Base-by-base conservation (phyloP, 2,888 invertebrate species). In the Spilarctia lutea region DNA sequence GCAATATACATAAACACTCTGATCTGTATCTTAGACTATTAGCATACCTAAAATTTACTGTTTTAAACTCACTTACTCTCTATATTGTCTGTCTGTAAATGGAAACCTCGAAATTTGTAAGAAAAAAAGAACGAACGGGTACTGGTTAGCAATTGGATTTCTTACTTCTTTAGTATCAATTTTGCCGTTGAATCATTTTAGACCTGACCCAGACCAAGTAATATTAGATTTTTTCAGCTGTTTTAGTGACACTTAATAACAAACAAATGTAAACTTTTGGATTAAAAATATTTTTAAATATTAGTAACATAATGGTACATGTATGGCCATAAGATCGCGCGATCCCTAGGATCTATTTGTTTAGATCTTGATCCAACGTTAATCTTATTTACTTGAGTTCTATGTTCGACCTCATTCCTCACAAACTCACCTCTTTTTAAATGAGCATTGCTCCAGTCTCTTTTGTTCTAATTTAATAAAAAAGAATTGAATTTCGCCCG, bases 381-480 rank as follows among this genome's bases (percentile, higher is more conserved):
- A 3, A 48, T 48, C 18, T 52, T 52, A 52, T 52, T 24, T 52
- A 52, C 10, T 1, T 3, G 16, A 30, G 30, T 18, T 30, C 1
- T 65, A 16, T 65, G 16, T 16, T 65, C 20, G 30, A 33, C 18
- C 65, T 65, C 7, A 18, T 42, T 39, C 3, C 66, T n/a, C 11
- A 39, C 66, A 66, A 24, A 60, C n/a, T 27, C 30, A 63, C 30
- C 18, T 30, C 30, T 63, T 63, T 48, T 48, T 68, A 18, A 48
- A 68, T 48, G 42, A 42, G 33, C 42, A 69, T n/a, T 56, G 33
- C 39, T 42, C 3, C 33, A 60, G 24, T 16, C 60, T 13, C 48
- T 11, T n/a, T 60, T 73, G 16, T 63, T 65, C n/a, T 73, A 73
- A 73, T 73, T 73, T 45, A 68, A 73, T 73, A 73, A 73, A 68